These are phyloP conservation scores for Sminthurides aquaticus DNA, from an alignment of 2,888 invertebrate species.

Conservation along the genomic window DNA sequence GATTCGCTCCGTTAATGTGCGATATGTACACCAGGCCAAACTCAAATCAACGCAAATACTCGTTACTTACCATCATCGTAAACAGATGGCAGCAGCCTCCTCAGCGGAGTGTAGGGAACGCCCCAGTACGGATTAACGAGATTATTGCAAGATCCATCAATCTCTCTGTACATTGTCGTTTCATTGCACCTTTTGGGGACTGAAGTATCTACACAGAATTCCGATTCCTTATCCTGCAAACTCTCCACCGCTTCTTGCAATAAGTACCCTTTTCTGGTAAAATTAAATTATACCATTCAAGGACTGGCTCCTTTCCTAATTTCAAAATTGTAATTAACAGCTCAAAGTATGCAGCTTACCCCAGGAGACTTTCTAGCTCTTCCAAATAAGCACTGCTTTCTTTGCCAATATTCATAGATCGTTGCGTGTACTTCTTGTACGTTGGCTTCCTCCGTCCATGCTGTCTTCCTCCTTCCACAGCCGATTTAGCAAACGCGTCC, in stretches of 20 bases:
- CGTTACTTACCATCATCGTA: background rate
- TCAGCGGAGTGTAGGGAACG: background rate
- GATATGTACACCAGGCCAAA: no score
- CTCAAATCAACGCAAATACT: no score
- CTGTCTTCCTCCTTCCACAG: no score
- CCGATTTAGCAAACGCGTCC: no score
- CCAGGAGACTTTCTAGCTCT: background rate
- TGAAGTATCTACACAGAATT: background rate
- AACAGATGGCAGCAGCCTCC: background rate
- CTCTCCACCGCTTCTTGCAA: background rate
- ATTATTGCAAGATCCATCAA: background rate
- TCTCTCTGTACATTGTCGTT: background rate
- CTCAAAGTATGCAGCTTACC: no score
- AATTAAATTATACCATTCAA: background rate
- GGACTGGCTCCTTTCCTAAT: no score
- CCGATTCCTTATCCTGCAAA: background rate
- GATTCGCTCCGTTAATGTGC: no score
- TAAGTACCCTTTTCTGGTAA: background rate
- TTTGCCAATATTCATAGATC: background rate
- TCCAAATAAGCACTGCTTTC: background rate
- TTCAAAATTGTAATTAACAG: no score
- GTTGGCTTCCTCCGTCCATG: background rate
- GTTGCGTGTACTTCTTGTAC: background rate
- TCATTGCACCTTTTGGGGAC: background rate
- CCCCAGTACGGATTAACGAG: background rate